Percentiles rank a stretch among this genome's conserved stretches.
Conservation (phyloP, 2,113 vertebrate species). For the Chloropsis cyanopogon region DNA sequence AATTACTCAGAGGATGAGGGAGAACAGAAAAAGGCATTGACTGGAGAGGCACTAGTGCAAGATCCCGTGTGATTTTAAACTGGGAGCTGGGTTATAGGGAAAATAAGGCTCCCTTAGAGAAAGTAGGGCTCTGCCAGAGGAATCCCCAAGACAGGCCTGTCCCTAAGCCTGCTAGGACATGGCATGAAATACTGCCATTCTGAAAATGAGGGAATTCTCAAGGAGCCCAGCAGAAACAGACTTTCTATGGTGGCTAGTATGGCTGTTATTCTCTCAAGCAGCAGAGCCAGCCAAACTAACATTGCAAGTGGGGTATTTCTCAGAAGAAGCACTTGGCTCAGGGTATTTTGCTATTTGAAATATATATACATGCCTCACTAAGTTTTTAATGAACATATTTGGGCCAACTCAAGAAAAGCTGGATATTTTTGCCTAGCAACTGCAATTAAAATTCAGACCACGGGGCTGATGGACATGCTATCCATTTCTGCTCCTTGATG, state of each 20-base stretch:
- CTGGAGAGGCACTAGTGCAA: not conserved
- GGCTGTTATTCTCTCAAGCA: not conserved
- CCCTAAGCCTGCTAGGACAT: not conserved
- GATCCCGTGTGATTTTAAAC: not conserved
- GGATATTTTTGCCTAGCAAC: not conserved
- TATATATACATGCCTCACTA: not conserved
- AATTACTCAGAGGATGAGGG: not conserved
- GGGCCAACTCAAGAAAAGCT: not conserved
- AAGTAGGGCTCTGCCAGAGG: not conserved
- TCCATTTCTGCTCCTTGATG: not conserved
- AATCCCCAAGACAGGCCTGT: not conserved
- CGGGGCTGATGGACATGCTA: not conserved
- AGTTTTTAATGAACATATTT: not conserved
- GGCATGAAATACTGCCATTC: not conserved
- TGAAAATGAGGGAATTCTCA: not conserved
- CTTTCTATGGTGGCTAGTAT: not conserved
- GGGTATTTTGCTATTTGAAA: not conserved
- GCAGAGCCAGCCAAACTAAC: not conserved
- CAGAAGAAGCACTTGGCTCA: not conserved
- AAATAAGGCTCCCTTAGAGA: not conserved
- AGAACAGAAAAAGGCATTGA: not conserved
- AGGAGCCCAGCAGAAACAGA: not conserved
- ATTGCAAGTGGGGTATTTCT: not conserved
- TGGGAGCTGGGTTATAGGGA: not conserved
- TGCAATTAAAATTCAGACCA: not conserved